Base-by-base conservation (phyloP, 2,797 vertebrate genomes). In the Tolypeutes matacus region DNA sequence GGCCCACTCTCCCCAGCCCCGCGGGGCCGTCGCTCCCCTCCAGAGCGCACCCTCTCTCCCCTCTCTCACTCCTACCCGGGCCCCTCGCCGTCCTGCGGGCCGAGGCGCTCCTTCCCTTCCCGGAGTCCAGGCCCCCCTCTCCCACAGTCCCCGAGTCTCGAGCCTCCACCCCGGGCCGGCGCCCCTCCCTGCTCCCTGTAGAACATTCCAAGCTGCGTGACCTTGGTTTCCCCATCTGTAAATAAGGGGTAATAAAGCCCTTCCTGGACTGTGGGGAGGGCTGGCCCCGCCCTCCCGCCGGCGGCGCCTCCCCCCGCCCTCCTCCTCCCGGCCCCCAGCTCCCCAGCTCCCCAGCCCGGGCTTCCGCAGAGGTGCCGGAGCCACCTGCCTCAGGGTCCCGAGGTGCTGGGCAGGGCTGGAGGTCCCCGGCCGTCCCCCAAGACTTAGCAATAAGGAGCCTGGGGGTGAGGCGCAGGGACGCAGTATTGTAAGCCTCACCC, bases 1-100 rank as follows among this genome's bases (percentile, higher is more conserved):
- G 29, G 73, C 60, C 90, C 90, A 73, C 62, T 94, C 34, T 94
- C 65, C 90, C 92, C 84, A 69, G 42, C 25, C 65, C 69, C 1
- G 1, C 11, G 36, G 21, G 81, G 17, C 27, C 29, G 7, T 10
- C 42, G 78, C 39, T 36, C 46, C 31, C 64, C 39, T 51, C 13
- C 1, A 4, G 13, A 58, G 46, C 51, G 60, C 85, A 58, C 13
- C 39, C 18, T 9, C 1, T 77, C 60, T 60, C 78, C 36, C 15
- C 49, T 78, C 75, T 60, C 12, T 56, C 69, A 21, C 31, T 36
- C 10, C 1, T 2, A 11, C 39, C 39, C 64, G 3, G 39, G 17
- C 31, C 51, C 80, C 23, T 39, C 60, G 81, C 31, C 31, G 15
- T 62, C 23, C 39, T 70, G 49, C 60, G n/a, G n/a, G n/a, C n/a